phyloP scores from a whole-genome alignment of 2,113 vertebrate genomes.

The Taxidea taxus region DNA sequence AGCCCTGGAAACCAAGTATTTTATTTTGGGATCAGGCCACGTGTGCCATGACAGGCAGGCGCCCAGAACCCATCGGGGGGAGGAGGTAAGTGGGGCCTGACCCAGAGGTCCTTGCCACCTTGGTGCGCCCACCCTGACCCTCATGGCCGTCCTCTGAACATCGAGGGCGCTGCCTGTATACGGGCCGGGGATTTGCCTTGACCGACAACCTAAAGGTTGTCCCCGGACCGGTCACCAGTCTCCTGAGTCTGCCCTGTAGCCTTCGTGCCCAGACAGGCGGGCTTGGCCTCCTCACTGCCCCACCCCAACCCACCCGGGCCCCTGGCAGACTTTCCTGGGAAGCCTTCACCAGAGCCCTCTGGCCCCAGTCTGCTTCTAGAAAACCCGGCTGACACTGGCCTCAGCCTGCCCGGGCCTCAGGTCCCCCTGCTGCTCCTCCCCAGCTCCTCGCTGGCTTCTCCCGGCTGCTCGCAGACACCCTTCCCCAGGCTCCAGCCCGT shows the following conservation, averaged over 20 bases:
- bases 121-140: accelerated
- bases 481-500: neutral
- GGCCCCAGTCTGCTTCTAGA: neutral
- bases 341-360: neutral
- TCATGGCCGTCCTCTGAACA: accelerated
- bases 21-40: neutral
- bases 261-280: neutral
- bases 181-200: neutral
- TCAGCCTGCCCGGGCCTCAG: too few relatives aligned
- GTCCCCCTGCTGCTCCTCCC: neutral
- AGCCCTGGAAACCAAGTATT: constrained; percentile 41
- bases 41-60: neutral
- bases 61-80: neutral
- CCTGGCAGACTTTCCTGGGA: neutral
- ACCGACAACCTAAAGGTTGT: accelerated
- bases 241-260: neutral
- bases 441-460: accelerated
- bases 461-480: neutral
- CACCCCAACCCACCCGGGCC: neutral
- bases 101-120: neutral
- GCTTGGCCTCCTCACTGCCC: neutral
- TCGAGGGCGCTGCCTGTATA: too few relatives aligned
- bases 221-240: neutral
- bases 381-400: neutral
- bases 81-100: neutral